Evolutionary conservation across 2,113 vertebrate genomes (phyloP), one percentile per base, ranked within the genome.

Genomic region (Ctenomys sociabilis): DNA sequence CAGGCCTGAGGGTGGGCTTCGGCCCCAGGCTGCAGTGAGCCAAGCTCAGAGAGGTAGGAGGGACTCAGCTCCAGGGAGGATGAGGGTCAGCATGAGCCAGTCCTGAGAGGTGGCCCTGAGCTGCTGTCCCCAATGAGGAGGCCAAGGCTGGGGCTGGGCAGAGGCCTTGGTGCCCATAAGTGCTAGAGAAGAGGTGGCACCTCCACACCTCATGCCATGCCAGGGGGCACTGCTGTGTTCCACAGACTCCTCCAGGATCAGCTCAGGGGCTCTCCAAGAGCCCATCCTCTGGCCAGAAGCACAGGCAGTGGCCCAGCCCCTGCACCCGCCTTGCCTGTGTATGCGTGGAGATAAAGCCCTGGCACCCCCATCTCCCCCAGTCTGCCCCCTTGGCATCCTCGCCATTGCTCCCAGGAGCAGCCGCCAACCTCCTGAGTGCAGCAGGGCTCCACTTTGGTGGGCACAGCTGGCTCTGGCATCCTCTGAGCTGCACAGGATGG

Each of bases 241-340:
- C n/a, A n/a, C n/a, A n/a, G n/a, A n/a, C n/a, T n/a, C n/a, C n/a
- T n/a, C n/a, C n/a, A n/a, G n/a, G n/a, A n/a, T n/a, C n/a, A n/a
- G n/a, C n/a, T n/a, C n/a, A n/a, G n/a, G n/a, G 37, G 26, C 68
- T 57, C 54, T 16, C 61, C 1, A 0, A 0, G 1, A 61, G 45
- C 4, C 0, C 32, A 1, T 24, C 30, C 87, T 0, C 0, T 13
- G 2, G 12, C 37, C 4, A 22, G 0, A 5, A 1, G 11, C 17
- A 14, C 9, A 9, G 16, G 7, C 1, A 0, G 0, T 1, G 3
- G 16, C n/a, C 28, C 4, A 3, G 49, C 37, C 32, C 7, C 16
- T 0, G 13, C 16, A 9, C 35, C 28, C n/a, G 1, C 35, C 4
- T 2, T 32, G 35, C 26, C 45, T 75, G 10, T 5, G 17, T 8